A percentile compares a stretch with the other conserved stretches of the same genome.
Conservation (phyloP, 2,888 invertebrate species). For the Antheraea assamensis region DNA sequence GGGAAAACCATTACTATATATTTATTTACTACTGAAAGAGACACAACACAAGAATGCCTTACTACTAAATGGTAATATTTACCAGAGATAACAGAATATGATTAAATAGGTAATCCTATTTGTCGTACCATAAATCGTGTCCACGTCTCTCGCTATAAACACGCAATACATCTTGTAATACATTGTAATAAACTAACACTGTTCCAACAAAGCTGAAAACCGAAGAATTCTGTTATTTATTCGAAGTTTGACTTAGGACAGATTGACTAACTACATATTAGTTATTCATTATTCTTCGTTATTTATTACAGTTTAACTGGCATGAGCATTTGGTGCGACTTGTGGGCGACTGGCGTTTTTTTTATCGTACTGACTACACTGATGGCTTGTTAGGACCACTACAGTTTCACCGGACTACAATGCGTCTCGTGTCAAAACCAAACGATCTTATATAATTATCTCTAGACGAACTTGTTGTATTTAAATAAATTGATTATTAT, state of each 20-base stretch:
- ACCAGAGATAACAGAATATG: background rate
- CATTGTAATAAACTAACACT: background rate
- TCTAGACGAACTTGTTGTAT: background rate
- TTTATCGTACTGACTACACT: no score
- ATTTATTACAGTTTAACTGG: slow-evolving; percentile 54
- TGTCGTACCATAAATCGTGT: background rate
- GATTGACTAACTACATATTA: slow-evolving; percentile 48
- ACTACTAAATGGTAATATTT: background rate
- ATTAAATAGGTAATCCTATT: no score
- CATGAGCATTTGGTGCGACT: slow-evolving; percentile 27
- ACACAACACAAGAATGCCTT: background rate
- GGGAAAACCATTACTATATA: background rate
- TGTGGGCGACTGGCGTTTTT: slow-evolving; percentile 21
- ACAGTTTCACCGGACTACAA: no score
- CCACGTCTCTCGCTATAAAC: background rate
- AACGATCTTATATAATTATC: background rate
- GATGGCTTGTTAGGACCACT: no score
- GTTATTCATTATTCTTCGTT: slow-evolving; percentile 50
- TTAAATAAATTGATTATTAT: no score
- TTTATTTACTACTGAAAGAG: background rate
- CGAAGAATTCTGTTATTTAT: slow-evolving; percentile 11
- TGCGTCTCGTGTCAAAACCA: no score
- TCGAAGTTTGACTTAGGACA: slow-evolving; percentile 38
- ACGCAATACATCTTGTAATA: background rate
- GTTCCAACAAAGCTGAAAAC: background rate